Evolutionary conservation across 2,888 invertebrate genomes (phyloP).

Genomic region (Geotrupes spiniger): DNA sequence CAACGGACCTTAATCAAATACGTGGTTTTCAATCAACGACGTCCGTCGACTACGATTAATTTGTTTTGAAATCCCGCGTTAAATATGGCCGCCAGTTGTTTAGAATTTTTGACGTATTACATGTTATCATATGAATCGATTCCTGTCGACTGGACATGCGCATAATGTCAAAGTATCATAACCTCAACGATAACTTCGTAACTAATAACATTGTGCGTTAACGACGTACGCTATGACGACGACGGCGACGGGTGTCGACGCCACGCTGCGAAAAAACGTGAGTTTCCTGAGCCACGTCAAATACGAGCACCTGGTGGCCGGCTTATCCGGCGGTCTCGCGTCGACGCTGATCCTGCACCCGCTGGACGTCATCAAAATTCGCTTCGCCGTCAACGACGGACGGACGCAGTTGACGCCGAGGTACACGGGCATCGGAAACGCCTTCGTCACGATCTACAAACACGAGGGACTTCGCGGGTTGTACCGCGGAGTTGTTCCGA

Average conservation of each 20-base stretch:
- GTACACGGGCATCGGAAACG: slow-evolving; percentile 76
- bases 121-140: neutral
- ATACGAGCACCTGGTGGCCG: slow-evolving; percentile 94
- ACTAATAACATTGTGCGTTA: neutral
- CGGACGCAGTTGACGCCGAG: slow-evolving; percentile 75
- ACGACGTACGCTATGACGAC: slow-evolving; percentile 11
- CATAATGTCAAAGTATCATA: neutral
- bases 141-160: slow-evolving; percentile 2
- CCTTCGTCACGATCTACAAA: slow-evolving; percentile 78
- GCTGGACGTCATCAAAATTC: slow-evolving; percentile 94
- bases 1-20: too few species aligned
- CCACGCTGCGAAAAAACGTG: slow-evolving; percentile 13
- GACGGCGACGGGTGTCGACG: slow-evolving; percentile 14
- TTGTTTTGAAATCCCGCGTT: too few species aligned
- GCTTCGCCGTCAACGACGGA: slow-evolving; percentile 98
- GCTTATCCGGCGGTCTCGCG: slow-evolving; percentile 91
- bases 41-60: too few species aligned
- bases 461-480: slow-evolving; percentile 85
- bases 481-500: slow-evolving; percentile 96
- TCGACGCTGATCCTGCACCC: slow-evolving; percentile 94
- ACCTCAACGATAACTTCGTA: slow-evolving; percentile 2
- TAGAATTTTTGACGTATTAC: too few species aligned
- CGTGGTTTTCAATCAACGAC: too few species aligned
- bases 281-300: slow-evolving; percentile 65
- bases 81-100: too few species aligned